phyloP scores from a whole-genome alignment of 2,888 invertebrate genomes.

The Eristalinus aeneus region DNA sequence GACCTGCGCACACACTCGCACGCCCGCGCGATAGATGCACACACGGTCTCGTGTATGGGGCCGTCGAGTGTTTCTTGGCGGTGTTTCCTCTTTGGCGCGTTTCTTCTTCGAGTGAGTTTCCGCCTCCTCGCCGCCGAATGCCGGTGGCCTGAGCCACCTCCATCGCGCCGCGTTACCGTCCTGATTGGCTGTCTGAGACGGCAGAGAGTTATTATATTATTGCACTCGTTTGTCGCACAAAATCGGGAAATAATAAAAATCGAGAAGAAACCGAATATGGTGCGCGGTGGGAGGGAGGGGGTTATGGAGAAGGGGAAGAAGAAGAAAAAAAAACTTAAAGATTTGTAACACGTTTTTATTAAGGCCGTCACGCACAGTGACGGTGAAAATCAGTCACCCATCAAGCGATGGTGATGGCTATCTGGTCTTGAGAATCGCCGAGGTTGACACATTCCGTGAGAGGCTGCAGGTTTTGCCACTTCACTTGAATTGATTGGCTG shows the following conservation, averaged over 20 bases:
- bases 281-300: too few species aligned
- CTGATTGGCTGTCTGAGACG: slow-evolving; percentile 27
- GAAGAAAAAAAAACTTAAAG: neutral
- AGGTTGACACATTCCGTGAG: neutral
- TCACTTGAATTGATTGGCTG: neutral
- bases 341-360: slow-evolving; percentile 23
- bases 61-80: neutral
- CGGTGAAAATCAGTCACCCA: slow-evolving; percentile 21
- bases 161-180: neutral
- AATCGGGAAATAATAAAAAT: slow-evolving; percentile 35
- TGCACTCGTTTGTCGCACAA: slow-evolving; percentile 25
- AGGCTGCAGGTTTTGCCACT: neutral
- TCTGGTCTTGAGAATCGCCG: neutral
- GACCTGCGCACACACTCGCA: too few species aligned
- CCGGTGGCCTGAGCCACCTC: neutral
- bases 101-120: slow-evolving; percentile 3
- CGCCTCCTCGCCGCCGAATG: neutral
- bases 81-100: slow-evolving; percentile 24
- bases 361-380: slow-evolving; percentile 32
- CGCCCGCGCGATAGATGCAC: neutral
- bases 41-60: neutral
- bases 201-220: slow-evolving; percentile 25
- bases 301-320: neutral
- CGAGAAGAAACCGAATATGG: neutral
- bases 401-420: neutral